Base-by-base conservation (phyloP, 2,888 invertebrate species). In the Pogonocherus hispidulus region DNA sequence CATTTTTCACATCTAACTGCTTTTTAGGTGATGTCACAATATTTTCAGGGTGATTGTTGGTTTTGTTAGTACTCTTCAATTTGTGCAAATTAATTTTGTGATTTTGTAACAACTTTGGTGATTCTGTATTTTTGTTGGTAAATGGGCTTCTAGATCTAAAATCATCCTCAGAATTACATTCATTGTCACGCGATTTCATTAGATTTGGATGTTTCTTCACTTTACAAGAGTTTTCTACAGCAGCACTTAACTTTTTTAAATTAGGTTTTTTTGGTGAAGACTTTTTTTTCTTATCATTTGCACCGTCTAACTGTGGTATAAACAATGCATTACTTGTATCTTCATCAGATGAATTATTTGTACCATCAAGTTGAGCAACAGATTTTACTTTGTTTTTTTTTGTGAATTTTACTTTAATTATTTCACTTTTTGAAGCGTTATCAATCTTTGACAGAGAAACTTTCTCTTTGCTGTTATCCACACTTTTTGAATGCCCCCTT, bases 1-100 rank as follows among this genome's bases (percentile, higher is more conserved):
- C 89, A 49, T 81, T 82, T 55, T 84, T 86, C 2, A 89, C 86
- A 83, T 89, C 81, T 0, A 78, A 32, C 19, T 67, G 67, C 55
- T 54, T 60, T 23, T 76, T 78, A 2, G 63, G 44, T n/a, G 46
- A 22, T 8, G 60, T 37, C 3, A 20, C 63, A 9, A 52, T 0
- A 19, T 47, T 35, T 8, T 49, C 41, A 63, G 37, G 41, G 56
- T 47, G 54, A 18, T 65, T 18, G 9, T 32, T 52, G 19, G 5
- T 49, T 2, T 49, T 22, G 20, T 18, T 35, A 44, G 9, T n/a
- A 11, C 55, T 47, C 27, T 55, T 69, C 20, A 75, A 55, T 63
- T 76, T 79, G 18, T 74, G 71, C 16, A 79, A 52, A 65, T 77
- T 76, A 11, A 63, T 55, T 22, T 67, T 69, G 8, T 23, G 56